Evolutionary conservation across 1,140 invertebrate species (phyloP), one percentile per base, ranked within the genome.

Genomic region (Stegodyphus dumicola): DNA sequence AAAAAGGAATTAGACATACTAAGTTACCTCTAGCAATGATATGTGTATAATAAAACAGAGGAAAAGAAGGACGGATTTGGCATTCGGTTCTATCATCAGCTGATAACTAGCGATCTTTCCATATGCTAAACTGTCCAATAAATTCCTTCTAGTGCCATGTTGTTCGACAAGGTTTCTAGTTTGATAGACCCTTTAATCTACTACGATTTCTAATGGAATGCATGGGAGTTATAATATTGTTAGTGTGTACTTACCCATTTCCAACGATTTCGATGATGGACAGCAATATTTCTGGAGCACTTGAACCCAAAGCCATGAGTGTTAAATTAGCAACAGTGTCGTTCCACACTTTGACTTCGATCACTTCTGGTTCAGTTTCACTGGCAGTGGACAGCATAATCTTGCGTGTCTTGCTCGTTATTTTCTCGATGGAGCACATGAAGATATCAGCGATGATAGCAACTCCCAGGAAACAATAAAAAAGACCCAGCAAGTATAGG

Each of bases 281-380:
- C 60, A 94, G 89, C 1, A 94, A 88, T 86, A 94, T 94, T 89
- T 94, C 93, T 0, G 93, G 93, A 5, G 93, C 93, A 52, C 92
- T 93, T 7, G 93, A 93, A 6, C 93, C 93, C 6, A 94, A 89
- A 9, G 94, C 93, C 93, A 94, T 94, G 6, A 94, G 90, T 15
- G 93, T 94, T n/a, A 94, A 89, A 89, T 94, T 94, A 85, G 93
- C 93, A 11, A 94, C 93, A 0, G 93, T 94, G 88, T 93, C 93
- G 87, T 94, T 94, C 93, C 93, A 94, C 51, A 89, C 87, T 78
- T 88, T 89, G 33, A 91, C 90, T 86, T 90, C 89, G 6, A 91
- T 89, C 5, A 90, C 88, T 78, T 91, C 91, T 69, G 85, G 87
- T 67, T 87, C 69, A n/a, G 76, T 52, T 15, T 87, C 86, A 66